Conservation (phyloP, 1,140 invertebrate genomes). For the Plodia interpunctella region DNA sequence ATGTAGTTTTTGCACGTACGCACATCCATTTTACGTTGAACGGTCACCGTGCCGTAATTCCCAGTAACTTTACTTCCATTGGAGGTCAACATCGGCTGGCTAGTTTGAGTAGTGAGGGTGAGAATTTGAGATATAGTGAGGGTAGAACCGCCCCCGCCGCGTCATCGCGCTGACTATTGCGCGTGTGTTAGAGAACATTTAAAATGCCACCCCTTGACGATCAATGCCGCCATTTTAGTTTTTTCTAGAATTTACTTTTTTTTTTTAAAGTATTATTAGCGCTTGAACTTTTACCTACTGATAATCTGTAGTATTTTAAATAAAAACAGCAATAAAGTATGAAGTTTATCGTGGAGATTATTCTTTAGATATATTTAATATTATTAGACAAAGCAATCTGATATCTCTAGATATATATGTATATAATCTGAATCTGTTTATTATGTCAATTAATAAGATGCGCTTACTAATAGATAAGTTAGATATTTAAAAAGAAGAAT, state of each 20-base stretch:
- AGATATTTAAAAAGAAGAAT: no score
- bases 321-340: no score
- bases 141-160: conserved; percentile 51
- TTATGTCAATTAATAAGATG: no score
- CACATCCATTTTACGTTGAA: conserved; percentile 37
- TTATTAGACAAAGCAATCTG: no score
- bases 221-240: conserved; percentile 64
- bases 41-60: conserved; percentile 29
- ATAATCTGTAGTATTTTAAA: no score
- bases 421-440: no score
- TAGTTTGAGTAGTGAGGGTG: conserved; percentile 39
- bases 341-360: no score
- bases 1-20: conserved; percentile 44
- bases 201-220: conserved; percentile 72
- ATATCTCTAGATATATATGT: no score
- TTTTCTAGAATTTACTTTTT: conserved; percentile 52
- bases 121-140: conserved; percentile 64
- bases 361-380: no score
- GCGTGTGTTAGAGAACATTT: conserved; percentile 73
- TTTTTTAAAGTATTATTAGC: not conserved
- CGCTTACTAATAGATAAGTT: no score
- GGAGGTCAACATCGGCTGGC: conserved; percentile 31
- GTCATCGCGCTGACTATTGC: conserved; percentile 69
- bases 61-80: not conserved
- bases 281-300: not conserved